Base-by-base conservation (phyloP, 92 coral and sea anemone species). In the Pocillopora grandis region DNA sequence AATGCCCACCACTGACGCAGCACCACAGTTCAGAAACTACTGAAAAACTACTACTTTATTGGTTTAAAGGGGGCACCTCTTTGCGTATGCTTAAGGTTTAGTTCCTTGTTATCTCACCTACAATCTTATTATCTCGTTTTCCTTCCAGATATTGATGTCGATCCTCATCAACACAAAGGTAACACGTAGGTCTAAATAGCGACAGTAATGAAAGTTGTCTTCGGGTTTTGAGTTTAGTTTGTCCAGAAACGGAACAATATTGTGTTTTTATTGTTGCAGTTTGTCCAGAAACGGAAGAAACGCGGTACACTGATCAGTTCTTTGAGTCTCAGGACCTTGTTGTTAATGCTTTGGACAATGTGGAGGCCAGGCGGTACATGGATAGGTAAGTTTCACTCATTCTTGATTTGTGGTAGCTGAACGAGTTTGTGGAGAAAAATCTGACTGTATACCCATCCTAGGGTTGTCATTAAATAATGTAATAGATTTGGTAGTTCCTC, bases 331-430 rank as follows among this genome's bases (percentile, higher is more conserved):
- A 96, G 85, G 92, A 96, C 74, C 64, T 96, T 59, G 87, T 92
- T 18, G 95, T 96, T 1, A 96, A 96, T 75, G 99, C 99, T 33
- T 75, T 96, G 78, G 99, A 96, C 80, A 96, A 94, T 80, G 98
- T 96, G 5, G 99, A 96, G 75, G 99, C 99, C 20, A 86, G 99
- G 70, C 89, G 99, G 67, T 96, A 96, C 83, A 91, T 95, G 76
- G 98, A 95, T 84, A 92, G 98, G 98, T 90, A 58, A 71, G 71
- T 14, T 16, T 56, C 64, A 55, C 5, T 67, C 55, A 56, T 21
- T 27, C 6, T 33, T 59, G 2, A 42, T 7, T 42, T 42, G 8
- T 7, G 4, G 52, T 42, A 2, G 52, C 8, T 36, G 11, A 68
- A 4, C 18, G 27, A 67, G 18, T 33, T 68, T 19, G 48, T 68